Base-by-base conservation (phyloP, 2,797 vertebrate genomes). In the Neosilurus hyrtlii region DNA sequence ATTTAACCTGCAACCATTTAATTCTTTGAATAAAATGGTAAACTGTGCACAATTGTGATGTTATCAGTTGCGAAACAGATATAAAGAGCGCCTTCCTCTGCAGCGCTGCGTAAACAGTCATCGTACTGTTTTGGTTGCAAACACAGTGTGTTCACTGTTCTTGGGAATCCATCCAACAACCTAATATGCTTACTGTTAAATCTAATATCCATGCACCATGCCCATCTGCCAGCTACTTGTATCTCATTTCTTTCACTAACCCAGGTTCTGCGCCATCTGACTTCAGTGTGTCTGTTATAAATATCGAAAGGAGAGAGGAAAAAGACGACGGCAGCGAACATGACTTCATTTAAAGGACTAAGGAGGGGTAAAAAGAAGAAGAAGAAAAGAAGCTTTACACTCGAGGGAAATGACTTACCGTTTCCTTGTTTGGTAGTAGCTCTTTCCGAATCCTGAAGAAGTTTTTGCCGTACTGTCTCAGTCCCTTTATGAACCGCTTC, bases 371-470 rank as follows among this genome's bases (percentile, higher is more conserved):
- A 43, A 1, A 62, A 75, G 82, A 56, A 16, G 62, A 56, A 24
- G 30, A 2, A 62, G 71, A 83, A 56, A 73, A 67, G n/a, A n/a
- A 20, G 18, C 66, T 30, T 49, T 49, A 57, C 10, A 63, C 67
- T 22, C 52, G 49, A 85, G 80, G 82, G 26, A 86, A 67, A 67
- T 68, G 84, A 92, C 96, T 96, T 92, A 99, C 98, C 52, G 98
- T 99, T 92, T 99, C 98, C 96, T 99, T 99, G 95, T 95, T 98
- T 89, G 98, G 98, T 87, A 99, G 96, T 90, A 99, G 94, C 92
- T 99, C 98, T 94, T 99, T 99, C 88, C 97, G 95, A 93, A 99
- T 99, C 94, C 97, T 95, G 95, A 99, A 99, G 96, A 99, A 99
- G 96, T 99, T 99, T 95, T 99, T 99, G 90, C 98, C 98, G 89